Conservation (phyloP, 2,888 invertebrate species). For the Synergus japonicus region DNA sequence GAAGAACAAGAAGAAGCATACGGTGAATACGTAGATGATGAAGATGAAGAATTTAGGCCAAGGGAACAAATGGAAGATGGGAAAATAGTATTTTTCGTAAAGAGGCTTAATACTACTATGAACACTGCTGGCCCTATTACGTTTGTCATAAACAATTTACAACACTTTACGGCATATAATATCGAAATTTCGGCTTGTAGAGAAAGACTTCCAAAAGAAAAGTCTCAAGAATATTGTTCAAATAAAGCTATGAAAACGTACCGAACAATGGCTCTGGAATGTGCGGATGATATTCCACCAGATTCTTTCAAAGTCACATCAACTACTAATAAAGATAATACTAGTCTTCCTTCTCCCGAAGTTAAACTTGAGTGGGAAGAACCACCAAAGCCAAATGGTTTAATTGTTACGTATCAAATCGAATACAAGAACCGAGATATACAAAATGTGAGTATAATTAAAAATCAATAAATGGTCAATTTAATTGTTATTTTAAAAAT, state of each 20-base stretch:
- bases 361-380: constrained; percentile 89
- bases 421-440: constrained; percentile 85
- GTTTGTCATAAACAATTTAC: constrained; percentile 82
- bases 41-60: neutral
- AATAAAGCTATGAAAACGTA: constrained; percentile 77
- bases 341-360: constrained; percentile 79
- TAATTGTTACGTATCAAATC: constrained; percentile 90
- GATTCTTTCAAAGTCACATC: constrained; percentile 63
- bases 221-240: constrained; percentile 79
- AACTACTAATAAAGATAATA: constrained; percentile 65
- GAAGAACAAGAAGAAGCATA: neutral
- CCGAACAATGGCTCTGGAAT: constrained; percentile 77
- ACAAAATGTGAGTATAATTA: constrained; percentile 80
- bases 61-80: constrained; percentile 59
- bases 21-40: neutral
- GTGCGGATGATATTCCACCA: constrained; percentile 72
- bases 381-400: constrained; percentile 91
- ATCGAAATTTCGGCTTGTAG: constrained; percentile 89
- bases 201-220: constrained; percentile 78
- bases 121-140: constrained; percentile 49
- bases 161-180: constrained; percentile 88
- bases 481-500: neutral
- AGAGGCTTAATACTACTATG: constrained; percentile 64
- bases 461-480: constrained; percentile 4
- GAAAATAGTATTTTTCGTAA: constrained; percentile 59